Conservation (phyloP, 2,888 invertebrate species). For the Parapristionchus giblindavisi region DNA sequence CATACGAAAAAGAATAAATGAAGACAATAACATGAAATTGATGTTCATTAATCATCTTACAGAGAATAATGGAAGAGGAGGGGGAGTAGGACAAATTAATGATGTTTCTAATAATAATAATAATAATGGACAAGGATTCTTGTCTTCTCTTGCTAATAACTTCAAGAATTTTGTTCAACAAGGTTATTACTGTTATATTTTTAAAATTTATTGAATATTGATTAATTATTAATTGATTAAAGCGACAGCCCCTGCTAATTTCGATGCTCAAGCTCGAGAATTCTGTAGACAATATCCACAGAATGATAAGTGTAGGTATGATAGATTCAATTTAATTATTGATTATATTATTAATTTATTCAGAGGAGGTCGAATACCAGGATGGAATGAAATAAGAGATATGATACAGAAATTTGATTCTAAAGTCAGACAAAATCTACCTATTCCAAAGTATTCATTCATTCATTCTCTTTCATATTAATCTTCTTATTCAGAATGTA, state of each 20-base stretch:
- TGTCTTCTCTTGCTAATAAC: no score
- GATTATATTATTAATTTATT: no score
- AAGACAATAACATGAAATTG: no score
- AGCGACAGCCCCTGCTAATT: not conserved
- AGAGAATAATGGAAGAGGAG: no score
- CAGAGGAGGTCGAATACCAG: not conserved
- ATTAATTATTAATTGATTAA: not conserved
- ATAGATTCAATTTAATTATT: no score
- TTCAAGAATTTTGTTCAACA: not conserved
- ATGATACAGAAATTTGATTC: not conserved
- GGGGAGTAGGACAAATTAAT: no score
- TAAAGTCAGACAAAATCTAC: not conserved
- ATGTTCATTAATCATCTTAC: no score
- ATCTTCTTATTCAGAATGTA: conserved; percentile 2
- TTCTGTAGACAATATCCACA: conserved; percentile 52
- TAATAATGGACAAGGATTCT: no score
- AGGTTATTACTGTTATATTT: no score
- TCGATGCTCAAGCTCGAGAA: conserved; percentile 42
- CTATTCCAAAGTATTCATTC: conserved; percentile 27
- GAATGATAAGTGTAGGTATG: conserved; percentile 52
- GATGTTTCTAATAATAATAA: no score
- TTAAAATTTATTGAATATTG: not conserved
- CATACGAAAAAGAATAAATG: no score
- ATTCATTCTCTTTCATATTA: no score
- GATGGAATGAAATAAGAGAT: not conserved